These are phyloP conservation scores for Dermochelys coriacea DNA, from an alignment of 2,797 vertebrate genomes.

Conservation along the genomic window DNA sequence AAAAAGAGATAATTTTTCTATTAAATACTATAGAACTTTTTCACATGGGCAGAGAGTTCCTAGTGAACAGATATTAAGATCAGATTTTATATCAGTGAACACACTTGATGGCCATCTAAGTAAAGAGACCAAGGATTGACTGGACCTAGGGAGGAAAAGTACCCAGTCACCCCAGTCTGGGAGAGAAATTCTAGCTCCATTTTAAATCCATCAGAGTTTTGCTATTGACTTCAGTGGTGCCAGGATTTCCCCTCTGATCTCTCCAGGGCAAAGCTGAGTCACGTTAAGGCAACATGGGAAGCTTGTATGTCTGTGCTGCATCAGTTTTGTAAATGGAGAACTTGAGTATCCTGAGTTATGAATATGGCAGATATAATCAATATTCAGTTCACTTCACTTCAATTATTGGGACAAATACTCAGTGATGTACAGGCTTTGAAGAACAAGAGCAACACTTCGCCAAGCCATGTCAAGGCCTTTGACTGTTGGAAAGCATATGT, in stretches of 20 bases:
- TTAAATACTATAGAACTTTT: neutral
- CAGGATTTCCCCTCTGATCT: neutral
- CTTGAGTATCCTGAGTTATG: accelerated
- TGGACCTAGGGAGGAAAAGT: neutral
- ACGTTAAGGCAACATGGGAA: neutral
- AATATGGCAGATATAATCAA: neutral
- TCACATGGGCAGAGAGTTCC: neutral
- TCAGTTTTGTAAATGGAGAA: neutral
- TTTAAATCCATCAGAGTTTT: neutral
- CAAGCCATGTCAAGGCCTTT: neutral
- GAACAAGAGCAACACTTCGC: neutral
- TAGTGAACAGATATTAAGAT: neutral
- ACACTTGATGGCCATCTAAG: neutral
- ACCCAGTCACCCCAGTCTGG: neutral
- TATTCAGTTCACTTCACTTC: neutral
- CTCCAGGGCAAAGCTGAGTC: neutral
- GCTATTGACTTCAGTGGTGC: neutral
- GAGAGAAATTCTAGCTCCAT: neutral
- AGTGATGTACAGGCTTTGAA: neutral
- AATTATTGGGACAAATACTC: neutral
- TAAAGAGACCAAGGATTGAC: neutral
- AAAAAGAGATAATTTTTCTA: neutral
- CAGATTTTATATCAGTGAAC: neutral
- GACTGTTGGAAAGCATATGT: neutral
- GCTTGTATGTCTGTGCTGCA: neutral